Conservation (phyloP, 2,113 vertebrate genomes). For the Mirounga angustirostris region DNA sequence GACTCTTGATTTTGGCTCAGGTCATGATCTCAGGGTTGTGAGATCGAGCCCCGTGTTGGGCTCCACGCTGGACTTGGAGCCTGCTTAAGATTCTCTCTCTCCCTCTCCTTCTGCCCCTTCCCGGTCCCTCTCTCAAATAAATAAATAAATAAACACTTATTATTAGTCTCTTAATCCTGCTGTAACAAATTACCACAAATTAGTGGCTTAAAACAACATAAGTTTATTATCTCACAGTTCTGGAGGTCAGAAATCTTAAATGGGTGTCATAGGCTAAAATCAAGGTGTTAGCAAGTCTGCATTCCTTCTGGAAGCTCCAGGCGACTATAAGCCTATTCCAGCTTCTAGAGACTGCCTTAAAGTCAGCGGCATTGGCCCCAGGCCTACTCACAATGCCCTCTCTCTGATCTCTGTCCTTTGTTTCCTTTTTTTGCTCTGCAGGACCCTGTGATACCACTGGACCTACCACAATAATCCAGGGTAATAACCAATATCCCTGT, state of each 20-base stretch:
- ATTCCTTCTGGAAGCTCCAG: background rate
- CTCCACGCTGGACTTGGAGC: background rate
- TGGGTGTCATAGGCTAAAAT: background rate
- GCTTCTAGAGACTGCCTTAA: background rate
- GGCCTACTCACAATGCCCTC: background rate
- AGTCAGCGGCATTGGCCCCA: background rate
- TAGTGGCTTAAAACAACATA: background rate
- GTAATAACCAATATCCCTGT: background rate
- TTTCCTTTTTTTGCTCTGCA: background rate
- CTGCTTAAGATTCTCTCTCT: background rate
- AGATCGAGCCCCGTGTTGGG: background rate
- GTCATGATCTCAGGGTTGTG: background rate
- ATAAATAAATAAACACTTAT: background rate
- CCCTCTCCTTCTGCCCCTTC: background rate
- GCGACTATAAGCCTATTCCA: background rate
- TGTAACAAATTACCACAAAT: background rate
- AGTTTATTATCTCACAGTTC: background rate
- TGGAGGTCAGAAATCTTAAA: background rate
- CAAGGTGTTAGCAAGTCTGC: background rate
- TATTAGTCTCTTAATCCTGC: background rate
- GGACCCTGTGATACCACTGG: background rate
- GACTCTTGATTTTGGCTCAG: background rate
- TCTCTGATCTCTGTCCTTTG: background rate
- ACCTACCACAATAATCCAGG: background rate
- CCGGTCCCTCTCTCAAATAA: background rate